Evolutionary conservation across 2,888 invertebrate species (phyloP).

Genomic region (Lydus trimaculatus): DNA sequence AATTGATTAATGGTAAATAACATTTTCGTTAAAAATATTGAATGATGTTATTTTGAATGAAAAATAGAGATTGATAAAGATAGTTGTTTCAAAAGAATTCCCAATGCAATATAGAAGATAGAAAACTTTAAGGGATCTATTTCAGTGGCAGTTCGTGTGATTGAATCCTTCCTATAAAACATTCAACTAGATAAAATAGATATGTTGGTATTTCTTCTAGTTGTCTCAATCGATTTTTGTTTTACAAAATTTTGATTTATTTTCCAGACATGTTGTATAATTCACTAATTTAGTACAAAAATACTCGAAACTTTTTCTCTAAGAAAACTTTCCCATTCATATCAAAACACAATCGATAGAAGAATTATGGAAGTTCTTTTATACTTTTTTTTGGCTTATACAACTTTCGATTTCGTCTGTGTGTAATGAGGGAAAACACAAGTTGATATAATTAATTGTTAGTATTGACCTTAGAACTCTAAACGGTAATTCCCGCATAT

Average conservation of each 20-base stretch:
- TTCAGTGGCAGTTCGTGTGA: not conserved
- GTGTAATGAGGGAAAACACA: not conserved
- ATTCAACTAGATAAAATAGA: not conserved
- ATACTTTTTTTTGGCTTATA: not conserved
- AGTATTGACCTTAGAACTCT: too few species aligned
- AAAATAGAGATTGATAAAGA: not conserved
- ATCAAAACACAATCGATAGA: not conserved
- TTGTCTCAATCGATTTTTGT: not conserved
- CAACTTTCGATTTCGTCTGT: not conserved
- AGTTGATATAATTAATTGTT: too few species aligned
- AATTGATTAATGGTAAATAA: too few species aligned
- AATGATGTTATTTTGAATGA: too few species aligned
- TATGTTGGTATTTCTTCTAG: not conserved
- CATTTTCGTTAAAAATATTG: too few species aligned
- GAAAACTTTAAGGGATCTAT: not conserved
- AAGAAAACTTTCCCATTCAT: not conserved
- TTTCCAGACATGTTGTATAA: too few species aligned
- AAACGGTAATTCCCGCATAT: too few species aligned
- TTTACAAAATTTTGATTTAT: not conserved
- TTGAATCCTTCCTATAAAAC: not conserved
- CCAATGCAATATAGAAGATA: not conserved
- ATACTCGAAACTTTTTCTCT: not conserved
- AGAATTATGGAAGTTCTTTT: not conserved
- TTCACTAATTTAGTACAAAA: not conserved
- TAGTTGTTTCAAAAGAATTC: not conserved